Evolutionary conservation across 2,797 vertebrate genomes (phyloP), one percentile per base, ranked within the genome.

Genomic region (Pristis pectinata): DNA sequence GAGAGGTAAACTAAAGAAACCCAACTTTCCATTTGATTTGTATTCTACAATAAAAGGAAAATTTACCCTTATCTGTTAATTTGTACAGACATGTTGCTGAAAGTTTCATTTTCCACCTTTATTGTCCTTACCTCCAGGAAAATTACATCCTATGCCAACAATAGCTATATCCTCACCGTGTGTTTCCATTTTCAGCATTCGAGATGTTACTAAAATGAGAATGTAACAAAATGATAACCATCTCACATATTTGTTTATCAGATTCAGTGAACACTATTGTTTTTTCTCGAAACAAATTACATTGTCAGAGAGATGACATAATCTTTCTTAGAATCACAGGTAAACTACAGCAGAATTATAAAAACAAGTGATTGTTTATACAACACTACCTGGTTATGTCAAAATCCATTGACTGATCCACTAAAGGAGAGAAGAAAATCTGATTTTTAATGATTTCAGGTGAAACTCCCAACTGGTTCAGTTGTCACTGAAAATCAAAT

Each of bases 181-280:
- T 0, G 96, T 95, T 49, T 95, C 96, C 96, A 97, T 97, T 95
- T 95, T 34, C 80, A 95, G 41, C 97, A 56, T 96, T 95, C 91
- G 82, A 96, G 70, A 98, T 94, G 94, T 94, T 96, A 97, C 97
- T 24, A 96, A 97, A 76, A 98, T 97, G 59, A 95, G 96, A 79
- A 98, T 98, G 72, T 97, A 97, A 30, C 49, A 83, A 83, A 83
- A 83, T 83, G 17, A 44, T 80, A 17, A 19, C 37, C 80, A 7
- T 80, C 22, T 80, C 15, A 37, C 37, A 80, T 80, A 44, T 44
- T 83, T 22, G 80, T 49, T 83, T 44, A 27, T 27, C 41, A 83
- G 41, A 1, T 53, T 22, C 22, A 24, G 44, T 37, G 37, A 80
- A 3, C 44, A 53, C 44, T 83, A 19, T 24, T 83, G 41, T 24